Evolutionary conservation across 1,140 invertebrate species (phyloP).

Genomic region (Bemisia tabaci): DNA sequence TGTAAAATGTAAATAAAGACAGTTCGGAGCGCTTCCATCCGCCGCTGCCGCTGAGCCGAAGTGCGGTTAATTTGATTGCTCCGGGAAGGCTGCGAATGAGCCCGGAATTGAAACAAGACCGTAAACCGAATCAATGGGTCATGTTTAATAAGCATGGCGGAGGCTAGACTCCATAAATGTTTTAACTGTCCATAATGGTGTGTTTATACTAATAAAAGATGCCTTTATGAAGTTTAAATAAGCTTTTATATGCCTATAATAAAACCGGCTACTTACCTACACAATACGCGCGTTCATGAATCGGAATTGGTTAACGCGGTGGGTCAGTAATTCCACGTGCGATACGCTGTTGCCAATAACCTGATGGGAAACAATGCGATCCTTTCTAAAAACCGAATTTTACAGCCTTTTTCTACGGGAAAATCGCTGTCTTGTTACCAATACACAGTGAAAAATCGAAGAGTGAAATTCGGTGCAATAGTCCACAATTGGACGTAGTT

Average conservation of each 20-base stretch:
- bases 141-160: neutral
- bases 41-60: too few relatives aligned
- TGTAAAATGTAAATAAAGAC: too few relatives aligned
- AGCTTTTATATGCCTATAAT: neutral
- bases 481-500: too few relatives aligned
- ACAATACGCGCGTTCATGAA: neutral
- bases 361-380: too few relatives aligned
- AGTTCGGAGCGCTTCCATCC: too few relatives aligned
- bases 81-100: neutral
- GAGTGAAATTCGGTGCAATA: too few relatives aligned
- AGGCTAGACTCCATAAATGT: neutral
- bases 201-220: neutral
- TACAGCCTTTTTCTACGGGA: too few relatives aligned
- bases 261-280: neutral
- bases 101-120: neutral
- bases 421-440: too few relatives aligned
- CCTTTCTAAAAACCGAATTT: too few relatives aligned
- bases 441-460: too few relatives aligned
- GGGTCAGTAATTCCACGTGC: neutral
- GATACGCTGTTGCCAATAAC: neutral
- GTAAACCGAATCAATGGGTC: neutral
- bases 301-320: neutral
- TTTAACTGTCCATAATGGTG: neutral
- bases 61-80: neutral
- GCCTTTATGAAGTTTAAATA: neutral